Base-by-base conservation (phyloP, 92 coral and sea anemone species). In the Virgularia gustaviana region DNA sequence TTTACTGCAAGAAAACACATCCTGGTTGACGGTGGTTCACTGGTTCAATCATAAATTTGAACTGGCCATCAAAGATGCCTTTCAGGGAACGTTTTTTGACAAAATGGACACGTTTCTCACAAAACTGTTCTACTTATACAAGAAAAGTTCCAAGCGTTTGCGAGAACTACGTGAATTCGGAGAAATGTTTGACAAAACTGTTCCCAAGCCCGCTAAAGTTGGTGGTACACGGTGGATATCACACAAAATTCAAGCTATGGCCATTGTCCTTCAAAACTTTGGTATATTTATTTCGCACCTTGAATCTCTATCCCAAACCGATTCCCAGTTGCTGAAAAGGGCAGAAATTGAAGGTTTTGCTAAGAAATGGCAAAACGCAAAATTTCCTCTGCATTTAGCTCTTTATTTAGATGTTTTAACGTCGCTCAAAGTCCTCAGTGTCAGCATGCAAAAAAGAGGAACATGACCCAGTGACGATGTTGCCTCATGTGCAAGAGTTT, bases 161-260 rank as follows among this genome's bases (percentile, higher is more conserved):
- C 64, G 35, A 7, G 64, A 57, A 27, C 19, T 20, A 11, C 64
- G 35, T 57, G 64, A 57, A 27, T 57, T 57, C 28, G 19, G 64
- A 1, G 35, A 24, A 57, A 57, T 57, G 25, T 57, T 57, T 7
- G 64, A 57, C 16, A 57, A 57, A 32, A 24, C 64, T 10, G 60
- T 70, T 9, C 64, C 76, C 24, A 70, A 29, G 24, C 76, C 76
- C 9, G 25, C 64, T 9, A 70, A 47, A 49, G 64, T 20, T 9
- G 64, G 65, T 25, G 76, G 76, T 4, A 70, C 76, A 30, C 34
- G 62, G n/a, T 70, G 64, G 76, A 70, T 49, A 28, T 42, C 63
- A 27, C 76, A 70, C 31, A 47, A 49, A 23, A 18, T 47, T 22
- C 47, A 18, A 23, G 76, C 76, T 9, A 22, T 70, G 38, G 9